These are phyloP conservation scores for Plectrocnemia conspersa DNA, from an alignment of 1,140 invertebrate genomes.

Conservation along the genomic window DNA sequence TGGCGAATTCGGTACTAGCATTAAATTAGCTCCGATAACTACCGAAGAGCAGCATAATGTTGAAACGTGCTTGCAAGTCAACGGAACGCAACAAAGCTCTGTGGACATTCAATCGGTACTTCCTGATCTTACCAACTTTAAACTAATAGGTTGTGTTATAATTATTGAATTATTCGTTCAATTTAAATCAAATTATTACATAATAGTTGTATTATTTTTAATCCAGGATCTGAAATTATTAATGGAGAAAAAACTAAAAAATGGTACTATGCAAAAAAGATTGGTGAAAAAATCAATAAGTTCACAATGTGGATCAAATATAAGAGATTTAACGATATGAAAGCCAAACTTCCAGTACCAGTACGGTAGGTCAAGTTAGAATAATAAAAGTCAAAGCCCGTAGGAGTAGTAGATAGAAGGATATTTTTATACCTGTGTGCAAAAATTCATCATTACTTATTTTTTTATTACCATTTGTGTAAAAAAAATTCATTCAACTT, in stretches of 20 bases:
- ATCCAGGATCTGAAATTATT: constrained; percentile 58
- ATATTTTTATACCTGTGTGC: no score
- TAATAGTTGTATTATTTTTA: constrained; percentile 45
- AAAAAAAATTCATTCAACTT: no score
- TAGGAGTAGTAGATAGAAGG: no score
- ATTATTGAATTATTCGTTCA: no score
- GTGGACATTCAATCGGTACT: constrained; percentile 74
- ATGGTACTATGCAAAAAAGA: constrained; percentile 63
- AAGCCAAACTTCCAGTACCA: constrained; percentile 46
- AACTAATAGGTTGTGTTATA: no score
- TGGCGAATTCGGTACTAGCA: constrained; percentile 64
- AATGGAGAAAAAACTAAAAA: constrained; percentile 64
- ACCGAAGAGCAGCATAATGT: constrained; percentile 67
- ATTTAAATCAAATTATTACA: no score
- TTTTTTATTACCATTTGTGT: no score
- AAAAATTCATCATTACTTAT: no score
- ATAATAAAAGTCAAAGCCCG: no score
- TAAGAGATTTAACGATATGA: constrained; percentile 52
- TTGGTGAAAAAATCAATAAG: constrained; percentile 77
- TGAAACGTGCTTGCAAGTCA: constrained; percentile 77
- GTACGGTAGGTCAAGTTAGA: no score
- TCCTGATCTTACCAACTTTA: constrained; percentile 75
- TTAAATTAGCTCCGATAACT: constrained; percentile 85
- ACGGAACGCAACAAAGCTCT: constrained; percentile 62
- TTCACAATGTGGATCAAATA: constrained; percentile 82